Conservation (phyloP, 2,888 invertebrate species). For the Idaea straminata region DNA sequence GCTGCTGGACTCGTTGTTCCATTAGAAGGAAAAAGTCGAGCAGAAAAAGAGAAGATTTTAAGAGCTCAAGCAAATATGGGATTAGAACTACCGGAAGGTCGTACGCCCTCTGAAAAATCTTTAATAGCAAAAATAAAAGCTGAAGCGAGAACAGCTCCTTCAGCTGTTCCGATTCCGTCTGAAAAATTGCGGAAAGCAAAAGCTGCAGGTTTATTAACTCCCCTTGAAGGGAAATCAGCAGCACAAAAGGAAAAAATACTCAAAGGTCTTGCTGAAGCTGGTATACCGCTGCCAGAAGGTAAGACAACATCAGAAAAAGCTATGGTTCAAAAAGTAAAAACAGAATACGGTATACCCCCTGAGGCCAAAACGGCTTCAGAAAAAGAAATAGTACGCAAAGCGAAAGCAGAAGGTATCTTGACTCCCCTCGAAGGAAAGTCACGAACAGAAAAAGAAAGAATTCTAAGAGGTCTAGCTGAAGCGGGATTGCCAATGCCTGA, state of each 20-base stretch:
- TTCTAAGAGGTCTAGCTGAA: constrained; percentile 29
- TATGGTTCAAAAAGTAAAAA: constrained; percentile 39
- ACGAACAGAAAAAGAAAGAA: constrained; percentile 30
- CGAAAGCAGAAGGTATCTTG: constrained; percentile 29
- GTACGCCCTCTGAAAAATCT: constrained; percentile 40
- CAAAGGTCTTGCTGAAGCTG: constrained; percentile 30
- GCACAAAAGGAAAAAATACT: constrained; percentile 33
- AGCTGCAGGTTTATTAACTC: constrained; percentile 29
- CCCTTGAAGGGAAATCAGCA: constrained; percentile 29
- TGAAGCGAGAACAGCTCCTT: background rate
- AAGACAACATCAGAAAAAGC: constrained; percentile 45
- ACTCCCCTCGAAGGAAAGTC: constrained; percentile 31
- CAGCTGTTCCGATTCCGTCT: constrained; percentile 4
- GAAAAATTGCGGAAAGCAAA: constrained; percentile 29
- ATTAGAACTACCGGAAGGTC: constrained; percentile 35
- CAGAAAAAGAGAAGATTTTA: constrained; percentile 32
- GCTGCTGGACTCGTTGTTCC: constrained; percentile 27
- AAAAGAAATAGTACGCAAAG: constrained; percentile 32
- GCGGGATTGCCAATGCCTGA: constrained; percentile 35
- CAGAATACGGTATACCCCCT: constrained; percentile 33
- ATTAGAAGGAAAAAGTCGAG: constrained; percentile 27
- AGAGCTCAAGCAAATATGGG: constrained; percentile 32
- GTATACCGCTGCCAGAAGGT: constrained; percentile 37
- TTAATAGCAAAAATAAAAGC: constrained; percentile 30
- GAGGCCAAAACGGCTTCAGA: constrained; percentile 43